Base-by-base conservation (phyloP, 2,797 vertebrate species). In the Propithecus deckenii region DNA sequence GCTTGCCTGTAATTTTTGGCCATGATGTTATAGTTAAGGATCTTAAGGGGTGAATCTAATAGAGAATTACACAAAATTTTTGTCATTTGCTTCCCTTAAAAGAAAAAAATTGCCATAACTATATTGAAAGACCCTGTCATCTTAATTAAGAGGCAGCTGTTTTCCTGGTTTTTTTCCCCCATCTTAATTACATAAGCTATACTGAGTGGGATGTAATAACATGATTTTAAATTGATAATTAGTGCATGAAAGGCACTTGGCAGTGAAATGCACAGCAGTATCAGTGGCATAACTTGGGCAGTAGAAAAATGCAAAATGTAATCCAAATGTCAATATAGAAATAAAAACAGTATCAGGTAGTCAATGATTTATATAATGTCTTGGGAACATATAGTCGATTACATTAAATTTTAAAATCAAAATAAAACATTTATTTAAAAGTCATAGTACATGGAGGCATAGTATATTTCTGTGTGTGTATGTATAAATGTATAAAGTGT, bases 181-280 rank as follows among this genome's bases (percentile, higher is more conserved):
- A 55, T 23, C 43, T 91, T 91, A 92, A 92, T 88, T 95, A 57
- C 30, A 50, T 86, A 72, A 95, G n/a, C 55, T 69, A 17, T 61
- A 22, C 91, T 93, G 67, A 86, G 25, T 78, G 32, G n/a, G 84
- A 71, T 89, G 67, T 61, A 92, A 92, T 88, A 76, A 35, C 65
- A 86, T 92, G 79, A 74, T 48, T 96, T 97, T 48, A 89, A 86
- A 25, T 84, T 89, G 94, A 76, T 76, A 78, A 92, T 96, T 55
- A 83, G 35, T 12, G 28, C 87, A 81, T 93, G 57, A 46, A 96
- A 94, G 59, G 48, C 90, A 85, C 65, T 87, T 89, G 96, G 80
- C 74, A 67, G 28, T 61, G 35, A 78, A 57, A 43, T 17, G 22
- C 61, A 28, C 35, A 89, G 67, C 52, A 57, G 9, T 75, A 85